phyloP scores from a whole-genome alignment of 1,140 invertebrate genomes.

The Arctopsyche grandis region DNA sequence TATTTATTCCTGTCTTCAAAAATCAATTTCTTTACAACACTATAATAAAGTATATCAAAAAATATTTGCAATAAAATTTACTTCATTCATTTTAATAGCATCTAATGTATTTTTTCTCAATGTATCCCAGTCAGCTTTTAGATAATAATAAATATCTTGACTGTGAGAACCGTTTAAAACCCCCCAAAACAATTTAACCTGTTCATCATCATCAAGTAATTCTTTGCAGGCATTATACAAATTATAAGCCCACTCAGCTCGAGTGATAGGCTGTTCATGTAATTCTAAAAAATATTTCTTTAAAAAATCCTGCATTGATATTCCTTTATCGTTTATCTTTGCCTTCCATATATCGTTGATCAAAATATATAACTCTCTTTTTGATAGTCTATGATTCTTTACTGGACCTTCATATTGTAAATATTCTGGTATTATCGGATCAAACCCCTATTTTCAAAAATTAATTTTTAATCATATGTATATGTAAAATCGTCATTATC shows the following conservation, averaged over 20 bases:
- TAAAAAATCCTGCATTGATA: constrained; percentile 63
- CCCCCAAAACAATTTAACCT: constrained; percentile 63
- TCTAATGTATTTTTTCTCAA: constrained; percentile 57
- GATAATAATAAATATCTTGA: constrained; percentile 62
- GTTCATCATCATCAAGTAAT: constrained; percentile 62
- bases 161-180: constrained; percentile 60
- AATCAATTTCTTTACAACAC: neutral
- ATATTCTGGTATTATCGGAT: constrained; percentile 62
- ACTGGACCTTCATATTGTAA: constrained; percentile 61
- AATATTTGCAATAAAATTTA: constrained; percentile 38
- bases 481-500: too few relatives aligned
- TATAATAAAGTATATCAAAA: neutral
- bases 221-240: constrained; percentile 62
- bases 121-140: constrained; percentile 57
- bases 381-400: constrained; percentile 62
- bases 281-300: constrained; percentile 50
- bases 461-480: neutral
- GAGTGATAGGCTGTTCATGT: constrained; percentile 61
- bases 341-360: constrained; percentile 64
- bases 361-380: constrained; percentile 62
- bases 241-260: constrained; percentile 65
- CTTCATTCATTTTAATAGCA: constrained; percentile 57
- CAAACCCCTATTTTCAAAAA: constrained; percentile 58
- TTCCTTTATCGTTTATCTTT: constrained; percentile 55
- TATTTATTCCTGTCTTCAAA: constrained; percentile 58